Percentiles rank a stretch among this genome's conserved stretches.
phyloP scores from a whole-genome alignment of 92 coral and sea anemone genomes.

The Palythoa caribaeorum region DNA sequence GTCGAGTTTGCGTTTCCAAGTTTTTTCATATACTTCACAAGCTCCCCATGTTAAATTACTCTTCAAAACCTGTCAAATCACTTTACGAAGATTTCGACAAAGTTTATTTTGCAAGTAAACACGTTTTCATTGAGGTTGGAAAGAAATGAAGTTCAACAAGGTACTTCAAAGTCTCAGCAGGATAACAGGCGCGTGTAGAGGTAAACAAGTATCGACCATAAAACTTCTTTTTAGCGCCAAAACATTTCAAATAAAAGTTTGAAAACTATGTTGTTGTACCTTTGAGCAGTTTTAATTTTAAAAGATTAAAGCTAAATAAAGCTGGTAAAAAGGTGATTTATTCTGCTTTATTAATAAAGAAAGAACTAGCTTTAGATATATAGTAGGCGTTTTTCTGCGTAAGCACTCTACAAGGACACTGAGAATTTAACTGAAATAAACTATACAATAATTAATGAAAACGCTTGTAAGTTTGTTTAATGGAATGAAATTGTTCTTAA shows the following conservation, averaged over 20 bases:
- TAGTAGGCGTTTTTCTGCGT: no score
- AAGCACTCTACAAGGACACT: no score
- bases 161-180: not conserved
- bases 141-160: not conserved
- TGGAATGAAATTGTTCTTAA: no score
- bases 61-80: slow-evolving; percentile 39
- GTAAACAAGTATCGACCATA: not conserved
- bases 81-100: slow-evolving; percentile 40
- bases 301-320: not conserved
- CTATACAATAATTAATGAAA: no score
- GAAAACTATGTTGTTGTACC: not conserved
- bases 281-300: not conserved
- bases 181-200: not conserved
- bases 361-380: no score
- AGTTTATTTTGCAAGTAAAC: slow-evolving; percentile 49
- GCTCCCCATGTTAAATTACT: slow-evolving; percentile 31
- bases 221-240: not conserved
- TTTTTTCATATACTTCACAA: slow-evolving; percentile 40
- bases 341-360: not conserved
- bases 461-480: no score
- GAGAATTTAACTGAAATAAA: no score
- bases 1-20: slow-evolving; percentile 51
- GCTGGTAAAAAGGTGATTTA: not conserved
- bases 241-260: not conserved
- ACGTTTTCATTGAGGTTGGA: slow-evolving; percentile 37